These are phyloP conservation scores for Rhinophrynus dorsalis DNA, from an alignment of 2,797 vertebrate genomes.

Conservation along the genomic window DNA sequence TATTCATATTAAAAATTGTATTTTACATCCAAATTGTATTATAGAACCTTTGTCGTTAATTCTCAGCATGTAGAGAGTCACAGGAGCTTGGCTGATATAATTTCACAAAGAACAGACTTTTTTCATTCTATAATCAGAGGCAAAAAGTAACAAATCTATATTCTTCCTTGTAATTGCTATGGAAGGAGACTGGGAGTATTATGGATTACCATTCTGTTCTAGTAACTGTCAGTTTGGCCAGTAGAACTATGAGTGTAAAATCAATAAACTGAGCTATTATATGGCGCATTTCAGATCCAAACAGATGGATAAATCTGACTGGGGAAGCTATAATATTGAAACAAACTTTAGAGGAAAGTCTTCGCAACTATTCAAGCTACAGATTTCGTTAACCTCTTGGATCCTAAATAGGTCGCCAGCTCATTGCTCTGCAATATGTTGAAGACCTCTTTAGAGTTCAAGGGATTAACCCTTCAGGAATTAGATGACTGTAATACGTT, in stretches of 20 bases:
- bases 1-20: no score
- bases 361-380: neutral
- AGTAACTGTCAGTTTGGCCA: conserved; percentile 35
- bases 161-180: conserved; percentile 35
- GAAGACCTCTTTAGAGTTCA: no score
- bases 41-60: no score
- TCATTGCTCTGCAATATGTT: no score
- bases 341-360: neutral
- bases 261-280: conserved; percentile 39
- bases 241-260: conserved; percentile 24
- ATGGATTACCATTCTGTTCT: conserved; percentile 42
- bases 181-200: conserved; percentile 25
- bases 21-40: no score
- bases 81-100: neutral
- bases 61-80: no score
- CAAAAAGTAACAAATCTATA: conserved; percentile 44
- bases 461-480: no score
- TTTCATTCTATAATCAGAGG: conserved; percentile 29
- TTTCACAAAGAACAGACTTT: conserved; percentile 9
- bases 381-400: no score
- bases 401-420: no score
- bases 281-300: conserved; percentile 1
- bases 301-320: conserved; percentile 23
- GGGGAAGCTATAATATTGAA: neutral
- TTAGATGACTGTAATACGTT: no score